Conservation (phyloP, 2,888 invertebrate species). For the Coecobrya sp. region DNA sequence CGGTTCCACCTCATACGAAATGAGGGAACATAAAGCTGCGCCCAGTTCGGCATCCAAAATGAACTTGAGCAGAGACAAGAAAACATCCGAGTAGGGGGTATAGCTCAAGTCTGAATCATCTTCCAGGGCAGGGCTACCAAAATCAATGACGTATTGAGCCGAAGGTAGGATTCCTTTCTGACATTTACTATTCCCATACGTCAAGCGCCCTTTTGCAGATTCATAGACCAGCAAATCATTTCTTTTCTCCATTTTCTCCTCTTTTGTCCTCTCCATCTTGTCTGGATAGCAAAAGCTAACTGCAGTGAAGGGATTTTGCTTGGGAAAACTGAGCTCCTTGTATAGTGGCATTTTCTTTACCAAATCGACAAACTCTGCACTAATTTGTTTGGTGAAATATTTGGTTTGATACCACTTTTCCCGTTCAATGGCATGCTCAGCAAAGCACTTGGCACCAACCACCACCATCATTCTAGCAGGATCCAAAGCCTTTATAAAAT, state of each 20-base stretch:
- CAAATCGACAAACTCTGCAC: neutral
- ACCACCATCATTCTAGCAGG: slow-evolving; percentile 11
- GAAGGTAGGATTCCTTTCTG: slow-evolving; percentile 54
- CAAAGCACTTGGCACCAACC: slow-evolving; percentile 32
- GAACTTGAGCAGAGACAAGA: neutral
- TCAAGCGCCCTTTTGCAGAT: slow-evolving; percentile 4
- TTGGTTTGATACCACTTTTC: slow-evolving; percentile 24
- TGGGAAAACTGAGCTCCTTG: slow-evolving; percentile 27
- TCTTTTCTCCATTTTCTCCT: neutral
- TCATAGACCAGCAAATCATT: slow-evolving; percentile 37
- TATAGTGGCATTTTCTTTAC: neutral
- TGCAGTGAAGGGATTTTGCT: slow-evolving; percentile 25
- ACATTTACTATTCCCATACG: slow-evolving; percentile 61
- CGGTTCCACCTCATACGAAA: slow-evolving; percentile 25
- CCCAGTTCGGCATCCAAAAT: slow-evolving; percentile 27
- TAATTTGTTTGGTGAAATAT: slow-evolving; percentile 32
- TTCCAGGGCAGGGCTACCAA: slow-evolving; percentile 15
- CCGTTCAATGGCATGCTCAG: neutral
- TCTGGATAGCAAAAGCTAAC: slow-evolving; percentile 51
- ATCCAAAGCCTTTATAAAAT: slow-evolving; percentile 2
- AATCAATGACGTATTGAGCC: slow-evolving; percentile 29
- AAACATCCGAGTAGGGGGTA: slow-evolving; percentile 4
- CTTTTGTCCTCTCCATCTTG: too few species aligned
- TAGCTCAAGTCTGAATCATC: slow-evolving; percentile 14
- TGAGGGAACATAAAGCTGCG: slow-evolving; percentile 41